Conservation (phyloP, 2,888 invertebrate genomes). For the Lasioglossum leucozonium region DNA sequence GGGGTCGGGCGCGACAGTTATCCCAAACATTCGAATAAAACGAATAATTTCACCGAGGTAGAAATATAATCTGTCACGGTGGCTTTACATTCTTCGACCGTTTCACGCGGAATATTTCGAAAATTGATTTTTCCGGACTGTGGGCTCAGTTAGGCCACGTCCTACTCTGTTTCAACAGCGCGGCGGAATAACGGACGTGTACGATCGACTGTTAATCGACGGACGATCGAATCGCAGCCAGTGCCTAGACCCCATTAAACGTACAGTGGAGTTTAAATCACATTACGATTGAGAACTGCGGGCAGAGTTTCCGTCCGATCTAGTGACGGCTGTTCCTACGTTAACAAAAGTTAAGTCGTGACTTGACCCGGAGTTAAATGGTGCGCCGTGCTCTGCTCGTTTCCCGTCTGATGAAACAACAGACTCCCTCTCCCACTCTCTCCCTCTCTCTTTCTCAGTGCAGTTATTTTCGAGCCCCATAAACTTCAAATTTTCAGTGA, state of each 20-base stretch:
- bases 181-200: no score
- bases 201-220: conserved; percentile 31
- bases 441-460: not conserved
- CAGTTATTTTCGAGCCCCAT: not conserved
- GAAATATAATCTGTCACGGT: no score
- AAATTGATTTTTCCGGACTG: not conserved
- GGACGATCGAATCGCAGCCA: conserved; percentile 53
- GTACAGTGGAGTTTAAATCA: conserved; percentile 49
- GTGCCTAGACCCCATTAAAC: conserved; percentile 51
- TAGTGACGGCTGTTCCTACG: conserved; percentile 40
- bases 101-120: not conserved
- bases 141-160: no score
- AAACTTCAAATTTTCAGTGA: conserved; percentile 4
- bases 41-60: no score
- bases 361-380: conserved; percentile 36
- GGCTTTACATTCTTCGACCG: no score
- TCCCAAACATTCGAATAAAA: not conserved
- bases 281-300: conserved; percentile 47
- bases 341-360: conserved; percentile 45
- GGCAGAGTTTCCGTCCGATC: conserved; percentile 40
- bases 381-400: conserved; percentile 9
- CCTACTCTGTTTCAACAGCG: no score
- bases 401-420: conserved; percentile 17
- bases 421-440: not conserved
- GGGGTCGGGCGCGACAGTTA: not conserved